Percentiles rank a stretch among this genome's conserved stretches.
Conservation (phyloP, 2,888 invertebrate genomes). For the Dolomedes plantarius region DNA sequence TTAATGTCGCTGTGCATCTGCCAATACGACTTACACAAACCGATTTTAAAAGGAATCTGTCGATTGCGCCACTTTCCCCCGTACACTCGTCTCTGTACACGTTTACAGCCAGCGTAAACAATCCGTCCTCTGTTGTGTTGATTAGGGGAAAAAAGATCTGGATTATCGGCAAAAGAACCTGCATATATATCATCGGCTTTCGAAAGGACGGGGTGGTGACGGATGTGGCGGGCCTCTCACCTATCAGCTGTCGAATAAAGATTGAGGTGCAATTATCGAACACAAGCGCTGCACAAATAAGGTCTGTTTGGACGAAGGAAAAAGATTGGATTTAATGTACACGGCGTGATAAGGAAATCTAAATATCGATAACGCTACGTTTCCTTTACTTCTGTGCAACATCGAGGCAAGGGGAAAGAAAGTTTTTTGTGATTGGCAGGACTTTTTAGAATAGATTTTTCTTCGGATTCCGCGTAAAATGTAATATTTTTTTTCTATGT, state of each 20-base stretch:
- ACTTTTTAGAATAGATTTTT: no score
- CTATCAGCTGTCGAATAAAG: neutral
- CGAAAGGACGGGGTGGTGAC: no score
- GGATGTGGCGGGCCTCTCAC: neutral
- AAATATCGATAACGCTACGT: neutral
- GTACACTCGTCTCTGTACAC: no score
- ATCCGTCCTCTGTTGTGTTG: neutral
- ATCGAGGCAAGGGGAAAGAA: no score
- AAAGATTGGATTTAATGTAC: neutral
- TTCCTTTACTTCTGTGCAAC: no score
- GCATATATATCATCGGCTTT: neutral
- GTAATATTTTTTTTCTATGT: no score
- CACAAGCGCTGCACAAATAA: neutral
- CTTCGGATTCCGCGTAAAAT: no score
- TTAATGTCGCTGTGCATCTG: no score
- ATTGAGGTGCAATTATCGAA: slow-evolving; percentile 4
- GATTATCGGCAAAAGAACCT: neutral
- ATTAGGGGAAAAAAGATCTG: neutral
- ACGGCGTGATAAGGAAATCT: neutral
- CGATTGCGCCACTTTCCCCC: no score
- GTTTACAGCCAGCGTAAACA: neutral
- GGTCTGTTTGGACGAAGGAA: neutral
- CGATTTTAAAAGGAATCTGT: no score
- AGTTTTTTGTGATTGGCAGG: no score
- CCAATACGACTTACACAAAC: no score